Evolutionary conservation across 1,140 invertebrate genomes (phyloP).

Genomic region (Coptotermes formosanus): DNA sequence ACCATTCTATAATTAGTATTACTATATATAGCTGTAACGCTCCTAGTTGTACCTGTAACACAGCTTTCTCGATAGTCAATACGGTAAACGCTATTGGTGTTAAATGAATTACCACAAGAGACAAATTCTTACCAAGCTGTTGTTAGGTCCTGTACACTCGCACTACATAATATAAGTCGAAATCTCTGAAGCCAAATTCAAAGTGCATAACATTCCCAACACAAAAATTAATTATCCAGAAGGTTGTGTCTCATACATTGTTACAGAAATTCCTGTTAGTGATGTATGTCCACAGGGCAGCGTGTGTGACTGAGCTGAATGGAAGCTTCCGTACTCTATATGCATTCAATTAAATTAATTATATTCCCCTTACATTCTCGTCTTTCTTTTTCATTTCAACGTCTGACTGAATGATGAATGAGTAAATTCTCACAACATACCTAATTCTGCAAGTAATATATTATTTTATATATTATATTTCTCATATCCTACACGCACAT

Average conservation of each 20-base stretch:
- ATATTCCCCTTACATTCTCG: neutral
- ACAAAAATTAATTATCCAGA: neutral
- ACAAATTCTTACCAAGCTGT: neutral
- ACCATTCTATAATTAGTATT: slow-evolving; percentile 4
- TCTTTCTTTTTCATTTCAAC: neutral
- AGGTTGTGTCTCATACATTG: neutral
- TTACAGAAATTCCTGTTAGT: neutral
- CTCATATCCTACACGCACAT: neutral
- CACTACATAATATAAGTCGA: too few relatives aligned
- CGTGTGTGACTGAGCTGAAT: neutral
- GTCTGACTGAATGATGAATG: neutral
- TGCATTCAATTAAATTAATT: slow-evolving; percentile 15
- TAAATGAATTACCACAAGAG: neutral
- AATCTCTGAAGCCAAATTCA: too few relatives aligned
- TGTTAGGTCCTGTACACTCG: too few relatives aligned
- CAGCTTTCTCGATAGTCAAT: neutral
- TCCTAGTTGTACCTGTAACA: neutral
- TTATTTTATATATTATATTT: slow-evolving; percentile 12
- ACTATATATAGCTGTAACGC: neutral
- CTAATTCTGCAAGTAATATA: neutral
- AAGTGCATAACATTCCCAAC: neutral
- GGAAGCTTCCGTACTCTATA: neutral
- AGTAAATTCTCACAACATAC: neutral
- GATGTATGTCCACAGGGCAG: neutral
- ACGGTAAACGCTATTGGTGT: neutral